A percentile compares a stretch with the other conserved stretches of the same genome.
Evolutionary conservation across 2,888 invertebrate genomes (phyloP).

Genomic region (Chelonus formosanus): DNA sequence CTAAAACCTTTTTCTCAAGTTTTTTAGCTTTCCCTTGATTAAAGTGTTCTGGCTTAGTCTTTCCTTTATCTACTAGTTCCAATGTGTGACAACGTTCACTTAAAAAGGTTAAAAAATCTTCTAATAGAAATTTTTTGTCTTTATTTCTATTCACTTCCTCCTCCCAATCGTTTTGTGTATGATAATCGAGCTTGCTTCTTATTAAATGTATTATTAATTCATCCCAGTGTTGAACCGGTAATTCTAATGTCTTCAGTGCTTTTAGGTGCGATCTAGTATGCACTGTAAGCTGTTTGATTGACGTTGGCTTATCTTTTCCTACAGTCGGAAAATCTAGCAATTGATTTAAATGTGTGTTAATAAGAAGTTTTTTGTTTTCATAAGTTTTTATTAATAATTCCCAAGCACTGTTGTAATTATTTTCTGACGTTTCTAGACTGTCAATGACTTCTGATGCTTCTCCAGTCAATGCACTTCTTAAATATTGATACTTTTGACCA

Average conservation of each 20-base stretch:
- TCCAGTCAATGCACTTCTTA: conserved; percentile 14
- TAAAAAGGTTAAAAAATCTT: conserved; percentile 32
- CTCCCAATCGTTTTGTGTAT: conserved; percentile 43
- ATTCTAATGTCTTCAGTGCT: conserved; percentile 40
- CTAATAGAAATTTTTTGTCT: conserved; percentile 24
- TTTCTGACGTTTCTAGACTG: conserved; percentile 19
- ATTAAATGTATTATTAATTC: conserved; percentile 42
- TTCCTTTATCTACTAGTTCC: conserved; percentile 15
- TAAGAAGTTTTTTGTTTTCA: conserved; percentile 24
- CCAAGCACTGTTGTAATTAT: conserved; percentile 30
- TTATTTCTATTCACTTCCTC: conserved; percentile 28
- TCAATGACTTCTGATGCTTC: conserved; percentile 27
- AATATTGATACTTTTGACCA: conserved; percentile 32
- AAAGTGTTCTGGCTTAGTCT: neutral
- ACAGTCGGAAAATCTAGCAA: conserved; percentile 31
- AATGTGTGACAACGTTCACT: conserved; percentile 30
- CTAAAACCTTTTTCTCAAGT: no score
- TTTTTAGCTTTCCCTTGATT: no score
- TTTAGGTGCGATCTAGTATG: conserved; percentile 40
- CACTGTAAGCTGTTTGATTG: conserved; percentile 37
- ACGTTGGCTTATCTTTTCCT: conserved; percentile 28
- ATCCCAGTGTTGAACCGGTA: conserved; percentile 45
- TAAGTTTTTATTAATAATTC: conserved; percentile 27
- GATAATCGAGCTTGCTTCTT: conserved; percentile 40
- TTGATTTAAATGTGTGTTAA: conserved; percentile 32